Evolutionary conservation across 2,113 vertebrate genomes (phyloP), one percentile per base, ranked within the genome.

Genomic region (Larimichthys crocea): DNA sequence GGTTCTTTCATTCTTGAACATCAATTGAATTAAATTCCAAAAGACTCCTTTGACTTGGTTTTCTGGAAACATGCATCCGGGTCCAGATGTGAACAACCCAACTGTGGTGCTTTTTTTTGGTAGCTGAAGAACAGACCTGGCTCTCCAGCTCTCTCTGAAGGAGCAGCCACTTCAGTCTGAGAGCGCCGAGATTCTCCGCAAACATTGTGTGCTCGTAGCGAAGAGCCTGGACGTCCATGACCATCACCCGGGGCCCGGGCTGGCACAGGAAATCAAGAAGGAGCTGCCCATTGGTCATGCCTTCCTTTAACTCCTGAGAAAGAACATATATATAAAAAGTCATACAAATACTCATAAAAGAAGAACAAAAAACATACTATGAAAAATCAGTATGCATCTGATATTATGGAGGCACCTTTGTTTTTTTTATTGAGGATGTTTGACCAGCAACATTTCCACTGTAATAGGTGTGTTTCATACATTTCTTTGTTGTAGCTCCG

Each of bases 211-310:
- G 93, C 9, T 98, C 94, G 0, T 94, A 95, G 4, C 94, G 81
- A 50, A 94, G 93, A 80, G 93, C 93, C 76, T 94, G 92, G 19
- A 95, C 88, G 0, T 97, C 95, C 10, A 83, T 91, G 61, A 91
- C 95, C 65, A 91, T 90, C 59, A 91, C 83, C 87, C 94, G 95
- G 80, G 96, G 94, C 26, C 96, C 86, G 0, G 96, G 96, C 92
- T 99, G 96, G 89, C 96, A 97, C 72, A 99, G 95, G 80, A 95
- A 97, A 75, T 99, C 97, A 0, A 98, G 93, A 2, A 94, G 90
- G 82, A 95, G 94, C 80, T 98, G 97, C 40, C 94, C 96, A 0
- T 93, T 95, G 85, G 90, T 90, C 91, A 96, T 81, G 84, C 96
- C 96, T 85, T 94, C 94, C 90, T 95, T 93, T 44, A 94, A 93